Base-by-base conservation (phyloP, 2,113 vertebrate genomes). In the Sapajus apella region DNA sequence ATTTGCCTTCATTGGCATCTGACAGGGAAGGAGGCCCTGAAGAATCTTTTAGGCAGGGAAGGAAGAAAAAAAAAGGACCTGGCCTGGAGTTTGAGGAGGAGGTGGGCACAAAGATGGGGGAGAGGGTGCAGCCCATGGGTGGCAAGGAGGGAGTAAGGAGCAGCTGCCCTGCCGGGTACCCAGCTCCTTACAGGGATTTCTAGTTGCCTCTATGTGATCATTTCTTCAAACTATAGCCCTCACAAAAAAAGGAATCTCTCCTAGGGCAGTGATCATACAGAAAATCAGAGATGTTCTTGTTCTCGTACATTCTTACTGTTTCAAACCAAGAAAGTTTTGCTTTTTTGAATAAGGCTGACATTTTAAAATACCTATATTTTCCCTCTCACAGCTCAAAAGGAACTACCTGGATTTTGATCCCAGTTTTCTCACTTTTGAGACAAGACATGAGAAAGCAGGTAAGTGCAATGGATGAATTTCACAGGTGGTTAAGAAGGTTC, bases 371-470 rank as follows among this genome's bases (percentile, higher is more conserved):
- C 66, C 27, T 37, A 27, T 23, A 92, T 92, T 32, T 37, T 2
- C 37, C 50, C 45, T 75, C 73, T 90, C 66, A 80, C 52, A 95
- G 77, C 45, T 91, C 64, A 86, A 68, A 96, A 96, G 81, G 43
- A 96, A 95, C 52, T 47, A 94, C 95, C 5, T 85, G 55, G 87
- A 92, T 97, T 94, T 96, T 96, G 61, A 96, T 96, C 75, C 90
- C 23, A 96, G 87, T 96, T 95, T 98, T 97, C 92, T 97, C 92
- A 97, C 80, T 81, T 97, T 96, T 95, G 94, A 92, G 92, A 90
- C 64, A 90, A 95, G 86, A 88, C 94, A 87, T 50, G 73, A 83
- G 83, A 95, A 91, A 97, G 91, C 96, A 96, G 93, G 96, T 96
- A 83, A 92, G 20, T 83, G 55, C 86, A 64, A 79, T 61, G 68